phyloP scores from a whole-genome alignment of 2,113 vertebrate species.

The Ceyx melanurus region DNA sequence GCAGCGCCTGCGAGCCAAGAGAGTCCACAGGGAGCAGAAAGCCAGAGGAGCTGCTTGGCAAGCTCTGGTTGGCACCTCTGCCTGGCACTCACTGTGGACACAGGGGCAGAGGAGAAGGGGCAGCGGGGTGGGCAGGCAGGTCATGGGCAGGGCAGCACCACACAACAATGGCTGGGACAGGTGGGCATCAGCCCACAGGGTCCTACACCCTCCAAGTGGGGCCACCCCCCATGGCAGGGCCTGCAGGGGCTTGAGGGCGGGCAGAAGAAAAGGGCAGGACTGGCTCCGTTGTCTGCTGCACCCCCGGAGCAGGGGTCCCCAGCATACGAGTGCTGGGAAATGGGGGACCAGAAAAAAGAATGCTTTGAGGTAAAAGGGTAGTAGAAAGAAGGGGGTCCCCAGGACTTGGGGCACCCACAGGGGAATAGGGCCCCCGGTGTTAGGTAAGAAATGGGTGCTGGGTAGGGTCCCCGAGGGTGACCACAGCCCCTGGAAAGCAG shows the following conservation, averaged over 20 bases:
- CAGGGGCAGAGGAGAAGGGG: background rate
- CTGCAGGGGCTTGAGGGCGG: background rate
- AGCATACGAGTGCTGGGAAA: background rate
- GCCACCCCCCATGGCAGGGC: background rate
- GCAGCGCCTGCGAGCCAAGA: background rate
- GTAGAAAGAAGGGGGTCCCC: background rate
- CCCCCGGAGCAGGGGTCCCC: background rate
- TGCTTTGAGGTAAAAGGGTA: background rate
- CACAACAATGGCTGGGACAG: fast-evolving
- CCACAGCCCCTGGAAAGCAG: background rate
- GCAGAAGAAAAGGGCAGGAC: background rate
- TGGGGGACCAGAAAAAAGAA: background rate
- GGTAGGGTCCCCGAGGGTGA: background rate
- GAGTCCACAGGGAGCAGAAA: constrained; percentile 1
- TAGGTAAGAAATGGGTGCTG: background rate
- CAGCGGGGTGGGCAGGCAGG: background rate
- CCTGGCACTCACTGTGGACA: fast-evolving
- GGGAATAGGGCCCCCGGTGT: background rate
- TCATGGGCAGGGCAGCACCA: background rate
- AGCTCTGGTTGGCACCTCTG: background rate
- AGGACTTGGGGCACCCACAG: background rate
- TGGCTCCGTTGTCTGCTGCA: background rate
- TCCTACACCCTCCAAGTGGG: background rate
- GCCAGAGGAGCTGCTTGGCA: background rate
- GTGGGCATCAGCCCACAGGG: background rate